Percentiles rank a stretch among this genome's conserved stretches.
phyloP scores from a whole-genome alignment of 2,113 vertebrate genomes.

The Struthidea cinerea region DNA sequence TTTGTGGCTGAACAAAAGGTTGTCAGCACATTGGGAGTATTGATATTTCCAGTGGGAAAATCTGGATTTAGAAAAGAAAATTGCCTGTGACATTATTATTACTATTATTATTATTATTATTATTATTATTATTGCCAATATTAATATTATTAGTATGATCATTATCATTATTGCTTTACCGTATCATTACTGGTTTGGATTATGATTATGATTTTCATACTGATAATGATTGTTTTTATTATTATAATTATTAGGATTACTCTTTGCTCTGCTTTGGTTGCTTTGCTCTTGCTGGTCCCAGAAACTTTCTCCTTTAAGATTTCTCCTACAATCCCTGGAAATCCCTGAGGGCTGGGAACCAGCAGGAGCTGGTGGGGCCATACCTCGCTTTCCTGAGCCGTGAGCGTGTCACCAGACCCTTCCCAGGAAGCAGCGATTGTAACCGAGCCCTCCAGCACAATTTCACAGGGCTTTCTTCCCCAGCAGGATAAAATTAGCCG shows the following conservation, averaged over 20 bases:
- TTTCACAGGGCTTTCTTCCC: conserved; percentile 51
- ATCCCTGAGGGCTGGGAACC: neutral
- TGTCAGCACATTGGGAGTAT: neutral
- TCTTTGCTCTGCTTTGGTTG: neutral
- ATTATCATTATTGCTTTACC: neutral
- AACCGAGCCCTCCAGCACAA: conserved; percentile 4
- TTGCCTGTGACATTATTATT: neutral
- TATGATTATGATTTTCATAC: neutral
- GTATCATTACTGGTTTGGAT: neutral
- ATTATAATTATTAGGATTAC: neutral
- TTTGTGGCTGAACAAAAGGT: neutral
- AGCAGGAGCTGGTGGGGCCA: neutral
- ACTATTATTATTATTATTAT: too few relatives aligned
- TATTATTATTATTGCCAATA: neutral
- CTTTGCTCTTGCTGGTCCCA: neutral
- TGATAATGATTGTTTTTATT: neutral
- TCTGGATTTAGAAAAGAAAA: neutral
- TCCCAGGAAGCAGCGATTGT: conserved; percentile 11
- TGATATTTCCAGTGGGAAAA: neutral
- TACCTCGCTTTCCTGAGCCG: neutral
- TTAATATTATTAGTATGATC: neutral
- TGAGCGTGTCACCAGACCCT: neutral
- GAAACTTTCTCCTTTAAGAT: neutral
- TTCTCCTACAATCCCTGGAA: neutral
- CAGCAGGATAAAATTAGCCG: conserved; percentile 68